Base-by-base conservation (phyloP, 2,797 vertebrate species). In the Crocodylus rhombifer region DNA sequence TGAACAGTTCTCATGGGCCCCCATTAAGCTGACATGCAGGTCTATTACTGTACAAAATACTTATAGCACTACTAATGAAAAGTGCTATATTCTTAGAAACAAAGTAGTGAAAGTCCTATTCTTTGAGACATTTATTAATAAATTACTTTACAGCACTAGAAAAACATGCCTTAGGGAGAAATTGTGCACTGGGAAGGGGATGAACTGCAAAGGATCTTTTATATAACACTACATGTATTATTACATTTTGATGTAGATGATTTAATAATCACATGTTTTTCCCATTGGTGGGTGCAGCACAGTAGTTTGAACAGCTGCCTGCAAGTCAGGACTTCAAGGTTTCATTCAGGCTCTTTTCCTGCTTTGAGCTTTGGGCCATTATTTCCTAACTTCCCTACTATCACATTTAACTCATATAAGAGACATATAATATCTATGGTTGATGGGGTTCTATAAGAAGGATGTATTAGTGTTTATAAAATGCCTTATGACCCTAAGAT, bases 391-490 rank as follows among this genome's bases (percentile, higher is more conserved):
- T 90, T 33, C 78, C 25, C 79, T 73, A 21, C 33, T 86, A 36
- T 13, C 26, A 55, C 57, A 8, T 82, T 80, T 85, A 85, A 69
- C 89, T 94, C 92, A 75, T 88, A 67, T 16, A 85, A 30, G n/a
- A 42, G 79, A 80, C 86, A 80, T 71, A 26, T 74, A 80, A 77
- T 88, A 91, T 69, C 89, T 94, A 89, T 82, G 92, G 94, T 97
- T 92, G 82, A 84, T 91, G 20, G 20, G n/a, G 33, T 23, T 20
- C 20, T 42, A 55, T 56, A 69, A 88, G 80, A 86, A 95, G 80
- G 93, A 90, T 83, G 85, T 77, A 82, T 91, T 93, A 88, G 92
- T 89, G 60, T 91, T 95, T 91, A 71, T 86, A 30, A 94, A 92
- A 77, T 61, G 84, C 61, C 90, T 95, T 87, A 91, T 26, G 86